phyloP scores from a whole-genome alignment of 2,888 invertebrate genomes.

The Timandra comae region DNA sequence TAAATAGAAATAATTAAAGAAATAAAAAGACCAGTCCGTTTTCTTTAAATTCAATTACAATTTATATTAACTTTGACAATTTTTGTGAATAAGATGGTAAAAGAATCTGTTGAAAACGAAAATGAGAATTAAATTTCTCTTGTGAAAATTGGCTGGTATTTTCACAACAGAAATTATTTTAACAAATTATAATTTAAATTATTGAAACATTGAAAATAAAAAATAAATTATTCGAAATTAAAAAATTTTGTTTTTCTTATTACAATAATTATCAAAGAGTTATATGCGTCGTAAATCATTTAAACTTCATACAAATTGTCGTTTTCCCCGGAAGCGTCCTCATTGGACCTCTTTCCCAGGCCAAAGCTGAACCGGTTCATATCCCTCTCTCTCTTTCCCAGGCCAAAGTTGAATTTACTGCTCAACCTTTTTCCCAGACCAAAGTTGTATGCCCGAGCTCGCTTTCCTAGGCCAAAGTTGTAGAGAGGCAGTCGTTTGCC shows the following conservation, averaged over 20 bases:
- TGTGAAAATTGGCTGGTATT: slow-evolving; percentile 59
- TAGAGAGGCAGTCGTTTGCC: slow-evolving; percentile 65
- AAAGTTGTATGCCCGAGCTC: slow-evolving; percentile 68
- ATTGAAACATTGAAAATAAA: too few relatives aligned
- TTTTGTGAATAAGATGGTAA: slow-evolving; percentile 21
- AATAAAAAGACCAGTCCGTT: too few relatives aligned
- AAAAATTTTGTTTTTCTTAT: too few relatives aligned
- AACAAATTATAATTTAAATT: slow-evolving; percentile 2
- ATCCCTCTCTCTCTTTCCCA: slow-evolving; percentile 74
- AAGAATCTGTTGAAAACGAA: slow-evolving; percentile 1
- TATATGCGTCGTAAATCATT: too few relatives aligned
- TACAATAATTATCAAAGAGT: too few relatives aligned
- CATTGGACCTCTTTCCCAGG: slow-evolving; percentile 70
- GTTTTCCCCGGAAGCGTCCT: slow-evolving; percentile 40
- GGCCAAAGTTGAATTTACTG: slow-evolving; percentile 74
- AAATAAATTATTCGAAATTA: too few relatives aligned
- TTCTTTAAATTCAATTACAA: background rate
- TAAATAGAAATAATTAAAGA: slow-evolving; percentile 9
- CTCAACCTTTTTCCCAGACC: slow-evolving; percentile 74
- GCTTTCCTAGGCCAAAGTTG: slow-evolving; percentile 71
- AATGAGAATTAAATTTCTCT: slow-evolving; percentile 27
- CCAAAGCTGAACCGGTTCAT: slow-evolving; percentile 75
- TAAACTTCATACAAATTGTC: slow-evolving; percentile 53
- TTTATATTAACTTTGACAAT: slow-evolving; percentile 15
- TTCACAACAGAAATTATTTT: slow-evolving; percentile 42